Conservation (phyloP, 2,113 vertebrate species). For the Alectura lathami region DNA sequence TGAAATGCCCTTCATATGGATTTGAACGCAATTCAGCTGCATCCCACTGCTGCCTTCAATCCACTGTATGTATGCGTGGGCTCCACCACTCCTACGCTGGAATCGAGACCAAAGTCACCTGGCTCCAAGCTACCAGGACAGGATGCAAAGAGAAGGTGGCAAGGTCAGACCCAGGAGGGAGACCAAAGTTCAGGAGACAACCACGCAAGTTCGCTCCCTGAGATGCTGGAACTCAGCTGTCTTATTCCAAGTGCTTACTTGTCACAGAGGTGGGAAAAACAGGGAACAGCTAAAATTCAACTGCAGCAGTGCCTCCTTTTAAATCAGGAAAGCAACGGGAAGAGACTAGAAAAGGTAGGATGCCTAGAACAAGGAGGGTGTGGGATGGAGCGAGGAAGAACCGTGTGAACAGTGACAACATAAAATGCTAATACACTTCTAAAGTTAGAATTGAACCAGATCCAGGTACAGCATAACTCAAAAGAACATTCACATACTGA, state of each 20-base stretch:
- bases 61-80: not conserved
- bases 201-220: constrained; percentile 71
- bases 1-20: not conserved
- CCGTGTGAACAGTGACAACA: constrained; percentile 10
- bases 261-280: not conserved
- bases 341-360: constrained; percentile 23
- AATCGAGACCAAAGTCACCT: not conserved
- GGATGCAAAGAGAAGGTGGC: not conserved
- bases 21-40: not conserved
- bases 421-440: constrained; percentile 41
- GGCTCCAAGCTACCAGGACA: not conserved
- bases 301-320: not conserved
- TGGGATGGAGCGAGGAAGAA: not conserved
- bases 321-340: not conserved
- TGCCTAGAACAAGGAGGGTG: not conserved
- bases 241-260: not conserved
- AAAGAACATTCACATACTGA: constrained; percentile 33
- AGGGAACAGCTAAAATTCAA: not conserved
- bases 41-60: not conserved
- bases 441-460: constrained; percentile 19
- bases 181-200: constrained; percentile 51
- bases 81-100: constrained; percentile 1
- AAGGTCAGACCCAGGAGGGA: not conserved
- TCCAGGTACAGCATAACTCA: constrained; percentile 8
- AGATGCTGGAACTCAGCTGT: constrained; percentile 53